Base-by-base conservation (phyloP, 2,113 vertebrate genomes). In the Notechis scutatus region DNA sequence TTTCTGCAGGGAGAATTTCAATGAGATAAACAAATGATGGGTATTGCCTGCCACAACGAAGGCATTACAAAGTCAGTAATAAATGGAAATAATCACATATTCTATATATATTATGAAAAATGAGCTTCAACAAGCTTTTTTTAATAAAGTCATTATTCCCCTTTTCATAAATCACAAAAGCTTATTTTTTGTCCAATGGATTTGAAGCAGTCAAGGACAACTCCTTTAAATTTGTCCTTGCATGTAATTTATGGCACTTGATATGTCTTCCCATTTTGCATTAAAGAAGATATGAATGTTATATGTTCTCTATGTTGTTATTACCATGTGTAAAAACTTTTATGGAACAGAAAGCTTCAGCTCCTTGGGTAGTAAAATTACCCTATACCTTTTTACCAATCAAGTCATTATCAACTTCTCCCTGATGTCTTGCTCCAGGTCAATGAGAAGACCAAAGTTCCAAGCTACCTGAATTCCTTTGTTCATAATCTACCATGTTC, bases 71-170 rank as follows among this genome's bases (percentile, higher is more conserved):
- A 94, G 94, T 69, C 61, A 93, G 56, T 92, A 93, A 94, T 96
- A 96, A 96, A 90, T 90, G 57, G 61, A 91, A 94, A 95, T 95
- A 89, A 94, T 95, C 74, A 91, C 9, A 93, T 90, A 56, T 93
- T 92, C 18, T 93, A 93, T 90, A 91, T 92, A 91, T 92, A 90
- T 96, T 95, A 95, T 96, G 95, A 96, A 96, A 97, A 96, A 96
- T 93, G 54, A 96, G 85, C 45, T 95, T 92, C 94, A 94, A 61
- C 23, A 94, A 94, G 87, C 89, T 92, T 94, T 92, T 94, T 93
- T 96, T 96, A 96, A 39, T 95, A 95, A 96, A 95, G 93, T 92
- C n/a, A 95, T 96, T 94, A 96, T 96, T 96, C 94, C 57, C 95
- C 61, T 95, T 96, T 95, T 54, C 93, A 92, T 96, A 95, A 95